These are phyloP conservation scores for Noctua janthe DNA, from an alignment of 2,888 invertebrate species.

Conservation along the genomic window DNA sequence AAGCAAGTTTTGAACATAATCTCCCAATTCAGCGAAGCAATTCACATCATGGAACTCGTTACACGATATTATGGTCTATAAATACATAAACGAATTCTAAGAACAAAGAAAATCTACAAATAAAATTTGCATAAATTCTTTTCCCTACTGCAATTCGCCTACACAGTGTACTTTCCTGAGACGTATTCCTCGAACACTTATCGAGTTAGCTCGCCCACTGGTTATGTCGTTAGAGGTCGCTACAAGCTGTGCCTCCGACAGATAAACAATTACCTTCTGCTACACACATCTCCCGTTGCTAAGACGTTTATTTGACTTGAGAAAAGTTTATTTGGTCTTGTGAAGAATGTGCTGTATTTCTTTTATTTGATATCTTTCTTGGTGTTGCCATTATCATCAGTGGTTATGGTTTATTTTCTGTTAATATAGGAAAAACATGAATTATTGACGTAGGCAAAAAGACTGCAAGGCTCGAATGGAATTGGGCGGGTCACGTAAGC, in stretches of 20 bases:
- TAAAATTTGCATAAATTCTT: not conserved
- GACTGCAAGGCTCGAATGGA: too few relatives aligned
- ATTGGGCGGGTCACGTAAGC: too few relatives aligned
- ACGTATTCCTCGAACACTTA: conserved; percentile 45
- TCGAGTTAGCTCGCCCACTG: conserved; percentile 55
- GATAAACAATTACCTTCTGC: conserved; percentile 57
- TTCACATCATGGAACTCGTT: not conserved
- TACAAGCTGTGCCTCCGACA: conserved; percentile 36
- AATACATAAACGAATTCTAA: too few relatives aligned
- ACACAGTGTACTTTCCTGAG: conserved; percentile 9
- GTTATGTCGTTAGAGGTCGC: conserved; percentile 50
- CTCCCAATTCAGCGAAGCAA: not conserved
- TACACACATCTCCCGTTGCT: conserved; percentile 30
- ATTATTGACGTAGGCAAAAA: too few relatives aligned
- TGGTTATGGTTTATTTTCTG: not conserved
- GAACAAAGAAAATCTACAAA: not conserved
- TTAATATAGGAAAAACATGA: too few relatives aligned
- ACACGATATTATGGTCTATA: not conserved
- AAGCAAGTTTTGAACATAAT: not conserved
- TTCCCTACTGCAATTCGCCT: conserved; percentile 22
- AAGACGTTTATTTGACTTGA: conserved; percentile 39
- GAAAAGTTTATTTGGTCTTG: not conserved
- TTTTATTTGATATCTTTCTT: not conserved
- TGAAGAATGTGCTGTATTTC: not conserved
- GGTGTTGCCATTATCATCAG: not conserved